A percentile compares a stretch with the other conserved stretches of the same genome.
phyloP scores from a whole-genome alignment of 2,113 vertebrate species.

The Propithecus coquereli region DNA sequence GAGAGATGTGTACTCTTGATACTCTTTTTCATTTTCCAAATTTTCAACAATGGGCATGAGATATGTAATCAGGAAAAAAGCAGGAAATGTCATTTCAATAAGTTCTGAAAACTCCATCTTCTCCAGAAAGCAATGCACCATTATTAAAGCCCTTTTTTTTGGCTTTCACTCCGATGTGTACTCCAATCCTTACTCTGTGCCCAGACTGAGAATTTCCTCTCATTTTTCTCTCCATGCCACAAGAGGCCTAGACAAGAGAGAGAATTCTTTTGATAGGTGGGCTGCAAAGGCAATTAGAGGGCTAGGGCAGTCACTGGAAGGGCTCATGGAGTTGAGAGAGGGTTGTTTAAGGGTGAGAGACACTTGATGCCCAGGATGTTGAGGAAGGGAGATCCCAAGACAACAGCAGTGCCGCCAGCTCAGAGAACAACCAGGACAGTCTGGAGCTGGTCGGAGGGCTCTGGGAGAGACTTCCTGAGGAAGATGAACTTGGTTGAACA shows the following conservation, averaged over 20 bases:
- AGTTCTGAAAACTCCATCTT: neutral
- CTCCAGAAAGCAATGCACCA: neutral
- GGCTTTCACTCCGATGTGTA: neutral
- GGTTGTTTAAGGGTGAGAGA: neutral
- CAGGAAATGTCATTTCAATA: neutral
- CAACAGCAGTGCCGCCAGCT: neutral
- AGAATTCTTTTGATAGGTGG: neutral
- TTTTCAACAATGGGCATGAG: neutral
- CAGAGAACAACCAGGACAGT: neutral
- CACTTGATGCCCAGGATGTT: neutral
- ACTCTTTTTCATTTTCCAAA: neutral
- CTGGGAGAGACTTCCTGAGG: neutral
- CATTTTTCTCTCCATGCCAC: neutral
- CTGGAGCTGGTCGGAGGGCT: neutral
- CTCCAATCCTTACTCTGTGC: neutral
- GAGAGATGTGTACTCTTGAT: neutral
- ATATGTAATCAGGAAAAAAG: neutral
- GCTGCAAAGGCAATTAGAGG: neutral
- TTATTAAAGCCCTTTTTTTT: neutral
- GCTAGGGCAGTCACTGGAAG: neutral
- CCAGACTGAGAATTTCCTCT: neutral
- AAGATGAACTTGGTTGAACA: neutral
- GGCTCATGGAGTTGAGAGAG: neutral
- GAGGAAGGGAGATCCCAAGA: neutral
- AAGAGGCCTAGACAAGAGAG: neutral